phyloP scores from a whole-genome alignment of 2,888 invertebrate species.

The Hypolimnas misippus region DNA sequence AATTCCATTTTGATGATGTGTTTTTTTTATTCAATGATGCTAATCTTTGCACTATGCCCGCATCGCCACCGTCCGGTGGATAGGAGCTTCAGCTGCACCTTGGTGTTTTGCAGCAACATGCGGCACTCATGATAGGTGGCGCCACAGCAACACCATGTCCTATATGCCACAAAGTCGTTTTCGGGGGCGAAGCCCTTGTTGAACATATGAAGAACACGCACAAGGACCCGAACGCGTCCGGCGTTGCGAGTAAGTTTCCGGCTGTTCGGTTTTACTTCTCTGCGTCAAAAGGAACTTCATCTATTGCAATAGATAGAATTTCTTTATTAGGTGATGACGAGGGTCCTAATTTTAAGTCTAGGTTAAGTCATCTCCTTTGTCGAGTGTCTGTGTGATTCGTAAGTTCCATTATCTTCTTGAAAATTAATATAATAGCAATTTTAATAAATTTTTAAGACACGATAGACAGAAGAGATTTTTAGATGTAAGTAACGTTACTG shows the following conservation, averaged over 20 bases:
- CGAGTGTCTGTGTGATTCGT: constrained; percentile 27
- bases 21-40: constrained; percentile 62
- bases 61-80: constrained; percentile 72
- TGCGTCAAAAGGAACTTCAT: constrained; percentile 48
- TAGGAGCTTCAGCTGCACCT: constrained; percentile 96
- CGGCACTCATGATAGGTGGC: constrained; percentile 95
- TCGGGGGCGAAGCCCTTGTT: constrained; percentile 96
- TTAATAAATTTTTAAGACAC: constrained; percentile 41
- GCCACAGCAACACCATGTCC: constrained; percentile 96
- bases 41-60: constrained; percentile 80
- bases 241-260: constrained; percentile 93
- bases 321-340: constrained; percentile 44
- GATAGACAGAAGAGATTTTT: constrained; percentile 67
- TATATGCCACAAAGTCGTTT: constrained; percentile 96
- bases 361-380: constrained; percentile 42
- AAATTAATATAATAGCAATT: no score
- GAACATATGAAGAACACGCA: constrained; percentile 98
- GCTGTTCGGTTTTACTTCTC: constrained; percentile 49
- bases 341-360: constrained; percentile 38
- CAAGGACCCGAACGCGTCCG: constrained; percentile 95
- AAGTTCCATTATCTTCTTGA: background rate
- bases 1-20: constrained; percentile 58
- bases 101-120: constrained; percentile 98
- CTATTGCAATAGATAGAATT: constrained; percentile 49
- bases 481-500: constrained; percentile 75